These are phyloP conservation scores for Lerista edwardsae DNA, from an alignment of 2,797 vertebrate genomes.

Conservation along the genomic window DNA sequence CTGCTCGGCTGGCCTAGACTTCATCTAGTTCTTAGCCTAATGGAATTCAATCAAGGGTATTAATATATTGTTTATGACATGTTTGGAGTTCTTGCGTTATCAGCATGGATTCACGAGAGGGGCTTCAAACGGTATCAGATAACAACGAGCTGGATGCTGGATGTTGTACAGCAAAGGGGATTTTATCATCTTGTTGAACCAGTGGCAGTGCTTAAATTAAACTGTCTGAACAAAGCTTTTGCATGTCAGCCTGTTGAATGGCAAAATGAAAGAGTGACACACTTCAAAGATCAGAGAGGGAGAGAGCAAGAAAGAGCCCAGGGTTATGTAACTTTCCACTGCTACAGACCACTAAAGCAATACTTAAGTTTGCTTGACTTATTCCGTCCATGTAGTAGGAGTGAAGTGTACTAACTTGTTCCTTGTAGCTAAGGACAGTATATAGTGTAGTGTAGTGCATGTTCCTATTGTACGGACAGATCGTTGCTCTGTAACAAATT, in stretches of 20 bases:
- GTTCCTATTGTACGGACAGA: too few species aligned
- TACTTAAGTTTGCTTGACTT: not conserved
- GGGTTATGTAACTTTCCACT: conserved; percentile 66
- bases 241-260: conserved; percentile 88
- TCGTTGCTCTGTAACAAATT: not conserved
- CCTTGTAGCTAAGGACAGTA: not conserved
- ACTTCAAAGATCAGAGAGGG: conserved; percentile 90
- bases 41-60: conserved; percentile 90
- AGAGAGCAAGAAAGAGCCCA: conserved; percentile 66
- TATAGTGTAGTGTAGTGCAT: not conserved
- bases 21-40: conserved; percentile 89
- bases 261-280: conserved; percentile 89
- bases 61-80: conserved; percentile 95
- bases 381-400: not conserved
- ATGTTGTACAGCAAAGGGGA: conserved; percentile 87
- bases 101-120: conserved; percentile 88
- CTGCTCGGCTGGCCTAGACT: conserved; percentile 85
- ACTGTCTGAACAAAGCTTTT: conserved; percentile 98
- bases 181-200: conserved; percentile 93
- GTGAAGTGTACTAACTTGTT: conserved; percentile 11
- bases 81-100: conserved; percentile 94
- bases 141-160: conserved; percentile 87
- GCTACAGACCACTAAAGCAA: conserved; percentile 52
- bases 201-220: conserved; percentile 98
- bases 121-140: conserved; percentile 93